Evolutionary conservation across 2,113 vertebrate genomes (phyloP).

Genomic region (Oryzias celebensis): DNA sequence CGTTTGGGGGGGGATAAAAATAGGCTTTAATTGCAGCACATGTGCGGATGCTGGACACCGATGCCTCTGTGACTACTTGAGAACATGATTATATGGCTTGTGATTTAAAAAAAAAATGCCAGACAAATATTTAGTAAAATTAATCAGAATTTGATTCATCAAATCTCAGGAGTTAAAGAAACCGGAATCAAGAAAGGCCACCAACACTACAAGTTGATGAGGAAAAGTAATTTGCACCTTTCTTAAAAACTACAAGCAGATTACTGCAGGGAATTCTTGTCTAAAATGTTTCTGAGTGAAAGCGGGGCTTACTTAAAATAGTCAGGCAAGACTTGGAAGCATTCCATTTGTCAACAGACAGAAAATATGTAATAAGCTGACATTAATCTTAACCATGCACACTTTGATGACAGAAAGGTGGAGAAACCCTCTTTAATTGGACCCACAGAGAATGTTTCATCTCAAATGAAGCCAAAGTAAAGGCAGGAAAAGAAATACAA

Average conservation of each 20-base stretch:
- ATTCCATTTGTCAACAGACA: too few species aligned
- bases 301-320: not conserved
- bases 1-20: constrained; percentile 30
- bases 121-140: too few species aligned
- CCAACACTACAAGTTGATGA: too few species aligned
- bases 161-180: too few species aligned
- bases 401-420: constrained; percentile 3
- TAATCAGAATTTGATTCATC: too few species aligned
- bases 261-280: too few species aligned
- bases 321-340: not conserved
- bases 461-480: too few species aligned
- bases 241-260: too few species aligned
- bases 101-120: constrained; percentile 13
- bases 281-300: too few species aligned
- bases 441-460: constrained; percentile 3
- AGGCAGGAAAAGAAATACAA: constrained; percentile 4
- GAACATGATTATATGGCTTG: constrained; percentile 12
- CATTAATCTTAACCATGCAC: not conserved
- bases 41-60: constrained; percentile 6
- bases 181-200: too few species aligned
- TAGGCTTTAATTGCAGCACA: constrained; percentile 27
- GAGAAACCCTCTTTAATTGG: constrained; percentile 29
- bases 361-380: constrained; percentile 1
- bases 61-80: constrained; percentile 14
- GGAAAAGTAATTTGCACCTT: too few species aligned